Percentiles rank a stretch among this genome's conserved stretches.
phyloP scores from a whole-genome alignment of 2,797 vertebrate species.

The Serranus cabrilla region DNA sequence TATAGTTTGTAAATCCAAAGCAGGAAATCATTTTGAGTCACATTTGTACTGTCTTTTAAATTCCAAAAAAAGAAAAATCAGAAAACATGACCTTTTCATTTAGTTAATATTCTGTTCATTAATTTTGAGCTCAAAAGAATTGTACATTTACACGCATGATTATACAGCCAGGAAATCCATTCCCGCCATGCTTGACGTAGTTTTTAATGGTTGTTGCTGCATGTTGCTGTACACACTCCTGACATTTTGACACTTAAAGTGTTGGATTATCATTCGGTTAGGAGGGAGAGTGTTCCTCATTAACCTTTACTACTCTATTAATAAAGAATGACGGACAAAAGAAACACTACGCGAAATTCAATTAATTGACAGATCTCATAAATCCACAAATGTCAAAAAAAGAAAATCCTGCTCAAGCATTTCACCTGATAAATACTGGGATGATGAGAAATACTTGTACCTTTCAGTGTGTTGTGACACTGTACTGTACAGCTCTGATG shows the following conservation, averaged over 20 bases:
- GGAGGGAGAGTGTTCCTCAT: not conserved
- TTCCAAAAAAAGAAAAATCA: not conserved
- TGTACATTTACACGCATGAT: not conserved
- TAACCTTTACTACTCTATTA: not conserved
- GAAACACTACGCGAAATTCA: not conserved
- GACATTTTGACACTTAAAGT: not conserved
- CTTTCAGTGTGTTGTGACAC: constrained; percentile 81
- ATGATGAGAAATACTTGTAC: constrained; percentile 60
- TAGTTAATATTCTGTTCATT: not conserved
- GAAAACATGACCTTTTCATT: not conserved
- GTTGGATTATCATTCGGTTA: constrained; percentile 3
- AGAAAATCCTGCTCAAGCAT: not conserved
- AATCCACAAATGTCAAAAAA: not conserved
- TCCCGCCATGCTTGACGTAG: not conserved
- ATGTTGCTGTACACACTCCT: not conserved
- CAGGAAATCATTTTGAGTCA: not conserved
- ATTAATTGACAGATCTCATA: not conserved
- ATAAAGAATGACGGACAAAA: not conserved
- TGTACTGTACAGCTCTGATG: constrained; percentile 76
- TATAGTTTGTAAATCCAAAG: no score
- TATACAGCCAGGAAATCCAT: not conserved
- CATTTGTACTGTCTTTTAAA: not conserved
- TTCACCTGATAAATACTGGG: not conserved
- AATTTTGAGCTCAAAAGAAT: not conserved
- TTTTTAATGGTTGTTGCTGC: not conserved